Evolutionary conservation across 2,888 invertebrate genomes (phyloP), one percentile per base, ranked within the genome.

Genomic region (Protodeltote pygarga): DNA sequence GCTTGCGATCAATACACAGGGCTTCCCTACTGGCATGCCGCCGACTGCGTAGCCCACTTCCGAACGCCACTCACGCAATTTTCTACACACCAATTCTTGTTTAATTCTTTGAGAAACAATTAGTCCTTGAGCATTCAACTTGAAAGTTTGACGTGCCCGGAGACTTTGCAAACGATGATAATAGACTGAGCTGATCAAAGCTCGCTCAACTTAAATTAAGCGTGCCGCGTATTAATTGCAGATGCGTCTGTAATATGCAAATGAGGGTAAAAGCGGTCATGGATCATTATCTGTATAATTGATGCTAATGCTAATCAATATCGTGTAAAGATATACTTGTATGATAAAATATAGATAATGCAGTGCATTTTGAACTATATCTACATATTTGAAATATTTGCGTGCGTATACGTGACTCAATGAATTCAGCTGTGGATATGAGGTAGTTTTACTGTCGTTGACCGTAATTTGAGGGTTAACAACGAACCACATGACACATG

Each of bases 1-100:
- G 87, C 79, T 57, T 68, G 70, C 88, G 89, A 90, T 90, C 90
- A 83, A 91, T 91, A 91, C 82, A 69, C 77, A 83, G 85, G 89
- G 85, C 85, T 90, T 90, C 88, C 89, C 85, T 81, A 64, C 66
- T 65, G 62, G 49, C 68, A 59, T 71, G 67, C 71, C 73, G 70
- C 63, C 69, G 71, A 61, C 72, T 77, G 74, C 76, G 79, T 74
- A 75, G 72, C 75, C 59, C 75, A 80, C 71, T 79, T 73, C 75
- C 63, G 63, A 71, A 72, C 54, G 60, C 68, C 58, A 50, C 77
- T 77, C 81, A 81, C 83, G 78, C 79, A 78, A 80, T 73, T 69
- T 68, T 53, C 59, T 65, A 63, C 54, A 62, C 62, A 66, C 57
- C 65, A 73, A 73, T 76, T 70, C 70, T 63, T 55, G 58, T 63